phyloP scores from a whole-genome alignment of 2,888 invertebrate genomes.

The Papilio elwesi region DNA sequence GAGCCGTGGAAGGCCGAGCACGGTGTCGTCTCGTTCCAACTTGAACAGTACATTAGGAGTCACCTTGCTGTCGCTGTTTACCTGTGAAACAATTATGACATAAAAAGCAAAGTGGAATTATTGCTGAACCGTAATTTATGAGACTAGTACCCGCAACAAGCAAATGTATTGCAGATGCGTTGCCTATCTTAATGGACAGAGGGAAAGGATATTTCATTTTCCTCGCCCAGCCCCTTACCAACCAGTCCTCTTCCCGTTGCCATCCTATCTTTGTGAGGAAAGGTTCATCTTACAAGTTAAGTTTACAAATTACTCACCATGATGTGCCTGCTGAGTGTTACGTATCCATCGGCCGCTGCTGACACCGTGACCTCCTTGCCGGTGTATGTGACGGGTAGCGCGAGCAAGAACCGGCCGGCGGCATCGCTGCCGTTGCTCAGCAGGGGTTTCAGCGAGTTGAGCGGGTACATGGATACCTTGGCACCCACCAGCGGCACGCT shows the following conservation, averaged over 20 bases:
- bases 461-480: slow-evolving; percentile 71
- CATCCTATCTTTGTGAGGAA: too few relatives aligned
- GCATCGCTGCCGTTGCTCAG: slow-evolving; percentile 62
- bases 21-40: slow-evolving; percentile 86
- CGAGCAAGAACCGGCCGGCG: slow-evolving; percentile 77
- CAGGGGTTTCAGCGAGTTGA: slow-evolving; percentile 62
- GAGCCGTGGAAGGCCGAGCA: slow-evolving; percentile 90
- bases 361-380: slow-evolving; percentile 80
- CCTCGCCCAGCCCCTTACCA: too few relatives aligned
- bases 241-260: too few relatives aligned
- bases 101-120: slow-evolving; percentile 34
- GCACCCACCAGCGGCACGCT: slow-evolving; percentile 84
- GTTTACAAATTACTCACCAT: slow-evolving; percentile 55
- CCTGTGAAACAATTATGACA: slow-evolving; percentile 55
- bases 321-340: slow-evolving; percentile 80
- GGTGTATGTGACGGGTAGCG: slow-evolving; percentile 68
- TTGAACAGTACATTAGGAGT: slow-evolving; percentile 87
- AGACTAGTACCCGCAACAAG: too few relatives aligned
- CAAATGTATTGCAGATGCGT: too few relatives aligned
- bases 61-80: slow-evolving; percentile 64
- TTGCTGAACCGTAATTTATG: too few relatives aligned
- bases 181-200: too few relatives aligned
- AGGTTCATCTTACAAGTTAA: too few relatives aligned
- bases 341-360: slow-evolving; percentile 85
- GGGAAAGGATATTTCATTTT: too few relatives aligned